Conservation (phyloP, 2,113 vertebrate genomes). For the Tragelaphus imberbis region DNA sequence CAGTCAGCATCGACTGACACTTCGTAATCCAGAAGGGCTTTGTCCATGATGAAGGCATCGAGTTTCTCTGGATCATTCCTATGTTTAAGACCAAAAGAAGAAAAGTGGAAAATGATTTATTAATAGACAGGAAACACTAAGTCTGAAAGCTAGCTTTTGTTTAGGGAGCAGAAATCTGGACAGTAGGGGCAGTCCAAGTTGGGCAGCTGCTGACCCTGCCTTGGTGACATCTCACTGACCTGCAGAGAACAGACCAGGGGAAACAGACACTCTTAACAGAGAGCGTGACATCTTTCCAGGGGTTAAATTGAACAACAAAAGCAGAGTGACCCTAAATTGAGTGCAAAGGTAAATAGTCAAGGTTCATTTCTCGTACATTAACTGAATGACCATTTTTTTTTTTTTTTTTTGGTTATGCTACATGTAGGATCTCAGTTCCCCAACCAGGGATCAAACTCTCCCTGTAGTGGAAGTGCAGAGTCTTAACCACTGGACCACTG, state of each 20-base stretch:
- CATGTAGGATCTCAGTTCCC: neutral
- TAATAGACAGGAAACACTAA: constrained; percentile 10
- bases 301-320: neutral
- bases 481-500: neutral
- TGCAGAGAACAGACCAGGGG: neutral
- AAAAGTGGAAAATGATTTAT: constrained; percentile 58
- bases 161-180: constrained; percentile 35
- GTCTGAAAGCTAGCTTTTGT: neutral
- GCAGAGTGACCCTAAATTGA: neutral
- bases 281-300: neutral
- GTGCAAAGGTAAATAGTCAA: neutral
- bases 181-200: neutral
- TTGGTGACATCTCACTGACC: neutral
- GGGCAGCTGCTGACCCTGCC: neutral
- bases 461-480: neutral
- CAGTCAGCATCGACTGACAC: constrained; percentile 98
- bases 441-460: neutral
- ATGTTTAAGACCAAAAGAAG: constrained; percentile 66
- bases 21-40: constrained; percentile 98
- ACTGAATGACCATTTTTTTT: neutral
- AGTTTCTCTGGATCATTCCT: constrained; percentile 96
- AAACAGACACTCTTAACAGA: neutral
- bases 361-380: neutral
- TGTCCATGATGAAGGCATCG: constrained; percentile 99
- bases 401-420: neutral